Evolutionary conservation across 2,797 vertebrate species (phyloP).

Genomic region (Lacerta agilis): DNA sequence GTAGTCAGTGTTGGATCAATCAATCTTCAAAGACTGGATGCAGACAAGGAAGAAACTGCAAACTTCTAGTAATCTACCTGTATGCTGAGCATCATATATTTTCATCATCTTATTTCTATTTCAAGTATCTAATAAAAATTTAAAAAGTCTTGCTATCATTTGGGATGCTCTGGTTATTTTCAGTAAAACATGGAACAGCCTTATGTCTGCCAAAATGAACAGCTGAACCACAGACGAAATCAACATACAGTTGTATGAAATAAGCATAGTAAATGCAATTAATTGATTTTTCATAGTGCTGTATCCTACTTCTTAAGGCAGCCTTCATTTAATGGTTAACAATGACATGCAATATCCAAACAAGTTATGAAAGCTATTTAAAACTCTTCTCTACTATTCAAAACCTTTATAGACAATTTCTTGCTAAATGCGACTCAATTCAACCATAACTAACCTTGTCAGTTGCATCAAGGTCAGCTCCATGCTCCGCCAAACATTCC

Average conservation of each 20-base stretch:
- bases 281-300: slow-evolving; percentile 9
- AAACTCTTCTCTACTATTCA: not conserved
- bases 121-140: not conserved
- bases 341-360: slow-evolving; percentile 24
- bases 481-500: slow-evolving; percentile 90
- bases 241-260: not conserved
- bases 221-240: slow-evolving; percentile 2
- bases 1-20: not conserved
- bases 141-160: not conserved
- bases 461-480: slow-evolving; percentile 86
- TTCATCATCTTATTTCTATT: slow-evolving; percentile 24
- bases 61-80: not conserved
- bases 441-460: slow-evolving; percentile 87
- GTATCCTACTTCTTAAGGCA: not conserved
- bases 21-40: not conserved
- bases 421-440: slow-evolving; percentile 5
- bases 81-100: not conserved
- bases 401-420: slow-evolving; percentile 1
- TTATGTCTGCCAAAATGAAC: slow-evolving; percentile 9
- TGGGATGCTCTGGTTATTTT: not conserved
- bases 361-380: slow-evolving; percentile 23
- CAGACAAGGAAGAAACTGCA: not conserved
- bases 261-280: not conserved
- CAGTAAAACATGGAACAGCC: not conserved
- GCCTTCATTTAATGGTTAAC: not conserved